Evolutionary conservation across 2,888 invertebrate species (phyloP), one percentile per base, ranked within the genome.

Genomic region (Drosophila paracracens): DNA sequence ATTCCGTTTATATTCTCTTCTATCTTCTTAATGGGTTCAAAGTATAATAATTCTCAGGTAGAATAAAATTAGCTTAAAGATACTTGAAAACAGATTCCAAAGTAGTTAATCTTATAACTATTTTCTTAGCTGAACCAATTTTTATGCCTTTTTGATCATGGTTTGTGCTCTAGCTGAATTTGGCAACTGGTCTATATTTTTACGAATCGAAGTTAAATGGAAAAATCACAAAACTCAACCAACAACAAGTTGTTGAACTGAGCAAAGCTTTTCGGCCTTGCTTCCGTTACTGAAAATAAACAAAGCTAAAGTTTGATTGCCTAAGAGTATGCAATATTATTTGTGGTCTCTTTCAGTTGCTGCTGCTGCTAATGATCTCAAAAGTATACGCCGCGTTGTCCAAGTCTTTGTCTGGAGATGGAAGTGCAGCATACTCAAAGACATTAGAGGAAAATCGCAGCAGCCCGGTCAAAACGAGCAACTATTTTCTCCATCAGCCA

Each of bases 401-500:
- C 56, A 72, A 11, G 7, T 66, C 75, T 25, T 25, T 74, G 36
- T 21, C 68, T 6, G 40, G 5, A 48, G 58, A 3, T 16, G 31
- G 38, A 56, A 75, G 33, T 57, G 60, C 57, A 69, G 84, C 79
- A 72, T 76, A 89, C 75, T 25, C 63, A 1, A 50, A 60, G 63
- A 68, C 77, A n/a, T 29, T 62, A 16, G 48, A 46, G 5, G 52
- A 58, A 66, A 80, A 71, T 36, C 18, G 27, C 13, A 57, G 29
- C 21, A 61, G 56, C 29, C 76, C 60, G 36, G 74, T 54, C 52
- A 74, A 72, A 64, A 61, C 79, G 21, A 83, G 80, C 66, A 88
- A 90, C 29, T 93, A 91, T 70, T 92, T 90, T 82, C 77, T 81
- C 29, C 91, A 83, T 35, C 81, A 92, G 73, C 90, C 89, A 0